Base-by-base conservation (phyloP, 1,140 invertebrate species). In the Drosophila baimaii region DNA sequence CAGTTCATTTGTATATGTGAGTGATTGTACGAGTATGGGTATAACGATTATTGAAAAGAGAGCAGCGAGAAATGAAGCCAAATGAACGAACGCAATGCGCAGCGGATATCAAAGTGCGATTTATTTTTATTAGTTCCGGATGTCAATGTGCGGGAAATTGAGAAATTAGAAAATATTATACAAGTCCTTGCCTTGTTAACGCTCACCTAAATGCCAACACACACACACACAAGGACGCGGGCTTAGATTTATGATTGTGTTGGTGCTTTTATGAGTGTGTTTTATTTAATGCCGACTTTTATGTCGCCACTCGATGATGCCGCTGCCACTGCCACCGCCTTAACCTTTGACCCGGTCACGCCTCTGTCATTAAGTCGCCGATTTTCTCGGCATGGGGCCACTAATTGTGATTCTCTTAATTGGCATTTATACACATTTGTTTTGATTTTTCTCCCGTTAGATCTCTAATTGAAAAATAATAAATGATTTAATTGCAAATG, bases 81-180 rank as follows among this genome's bases (percentile, higher is more conserved):
- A 78, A 82, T 72, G 66, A 72, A 72, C 58, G 73, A 82, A 82
- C 64, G 64, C 82, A 81, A 29, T 71, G 74, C 58, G 71, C 66
- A 76, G 66, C 84, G 84, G 84, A 89, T 89, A 89, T 89, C 85
- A 89, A 89, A 89, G 84, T 89, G 84, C 84, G 84, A 89, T 89
- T 89, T 89, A 89, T 89, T 89, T 89, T 89, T 89, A 89, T 89
- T 89, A 89, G 85, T 89, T 89, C 82, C 84, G 84, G 84, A 89
- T 90, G 85, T 89, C 84, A 81, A 89, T 89, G 84, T 89, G 84
- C 77, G 84, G 84, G 84, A 89, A 89, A 89, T 89, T 89, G 84
- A 89, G 84, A 89, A 89, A 89, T 89, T 89, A 89, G 84, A 89
- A 89, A 89, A 89, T 89, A 89, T 89, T 89, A 89, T 89, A 89